phyloP scores from a whole-genome alignment of 2,797 vertebrate genomes.

The Neomorphus geoffroyi region DNA sequence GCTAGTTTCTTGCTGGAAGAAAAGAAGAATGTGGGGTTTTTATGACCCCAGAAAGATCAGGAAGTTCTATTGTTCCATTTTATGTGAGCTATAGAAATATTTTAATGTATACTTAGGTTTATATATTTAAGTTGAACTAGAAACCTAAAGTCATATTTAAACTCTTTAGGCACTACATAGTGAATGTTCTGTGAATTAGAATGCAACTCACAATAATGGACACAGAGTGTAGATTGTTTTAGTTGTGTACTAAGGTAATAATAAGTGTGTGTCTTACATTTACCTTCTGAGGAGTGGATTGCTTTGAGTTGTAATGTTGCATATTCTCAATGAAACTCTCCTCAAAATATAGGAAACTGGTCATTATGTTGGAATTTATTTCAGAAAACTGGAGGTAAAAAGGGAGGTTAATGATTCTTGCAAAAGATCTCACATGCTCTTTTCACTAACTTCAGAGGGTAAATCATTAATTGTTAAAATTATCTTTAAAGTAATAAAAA shows the following conservation, averaged over 20 bases:
- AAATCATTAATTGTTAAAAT: not conserved
- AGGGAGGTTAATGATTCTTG: accelerated
- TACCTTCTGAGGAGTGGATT: not conserved
- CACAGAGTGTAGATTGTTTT: accelerated
- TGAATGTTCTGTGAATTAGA: not conserved
- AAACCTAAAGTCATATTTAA: not conserved
- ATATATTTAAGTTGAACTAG: not conserved
- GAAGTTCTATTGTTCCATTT: not conserved
- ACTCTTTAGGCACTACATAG: not conserved
- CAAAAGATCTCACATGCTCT: not conserved
- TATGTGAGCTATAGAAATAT: not conserved
- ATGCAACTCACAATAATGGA: not conserved
- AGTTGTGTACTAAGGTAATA: not conserved
- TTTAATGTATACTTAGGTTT: not conserved
- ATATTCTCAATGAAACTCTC: not conserved
- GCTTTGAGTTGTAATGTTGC: not conserved
- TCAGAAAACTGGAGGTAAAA: not conserved
- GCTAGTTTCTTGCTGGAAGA: not conserved
- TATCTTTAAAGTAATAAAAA: not conserved
- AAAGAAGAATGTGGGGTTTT: not conserved
- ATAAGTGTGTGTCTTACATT: not conserved
- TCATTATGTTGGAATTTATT: not conserved
- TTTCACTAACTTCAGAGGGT: not conserved
- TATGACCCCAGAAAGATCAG: not conserved
- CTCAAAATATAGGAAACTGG: not conserved